A percentile compares a stretch with the other conserved stretches of the same genome.
These are phyloP conservation scores for Setophaga kirtlandii DNA, from an alignment of 2,113 vertebrate genomes.

Conservation along the genomic window DNA sequence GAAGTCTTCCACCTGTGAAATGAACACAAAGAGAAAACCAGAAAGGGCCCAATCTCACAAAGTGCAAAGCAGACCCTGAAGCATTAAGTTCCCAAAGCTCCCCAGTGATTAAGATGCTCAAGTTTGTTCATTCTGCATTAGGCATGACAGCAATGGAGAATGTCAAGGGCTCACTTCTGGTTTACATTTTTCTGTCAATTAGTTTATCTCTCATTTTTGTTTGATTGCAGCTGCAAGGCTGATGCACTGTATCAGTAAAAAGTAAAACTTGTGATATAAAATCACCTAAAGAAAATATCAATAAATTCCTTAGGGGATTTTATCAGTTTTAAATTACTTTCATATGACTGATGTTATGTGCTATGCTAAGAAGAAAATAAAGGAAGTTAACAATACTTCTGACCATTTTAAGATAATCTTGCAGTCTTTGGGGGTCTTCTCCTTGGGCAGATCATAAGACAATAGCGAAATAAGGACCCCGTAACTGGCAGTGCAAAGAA, in stretches of 20 bases:
- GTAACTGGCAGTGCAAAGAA: neutral
- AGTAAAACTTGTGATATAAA: neutral
- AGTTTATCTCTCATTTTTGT: neutral
- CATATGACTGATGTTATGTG: slow-evolving; percentile 17
- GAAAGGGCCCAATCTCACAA: accelerated
- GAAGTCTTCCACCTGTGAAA: neutral
- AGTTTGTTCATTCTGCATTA: neutral
- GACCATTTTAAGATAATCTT: neutral
- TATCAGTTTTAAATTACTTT: slow-evolving; percentile 60
- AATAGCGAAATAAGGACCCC: neutral
- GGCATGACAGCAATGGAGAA: neutral
- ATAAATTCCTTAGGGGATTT: slow-evolving; percentile 18
- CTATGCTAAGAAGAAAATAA: slow-evolving; percentile 62
- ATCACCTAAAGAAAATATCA: neutral
- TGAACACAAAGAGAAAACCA: accelerated
- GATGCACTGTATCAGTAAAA: neutral
- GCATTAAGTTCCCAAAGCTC: neutral
- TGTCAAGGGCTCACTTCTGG: neutral
- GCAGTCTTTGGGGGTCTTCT: neutral
- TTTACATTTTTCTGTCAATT: neutral
- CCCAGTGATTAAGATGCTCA: neutral
- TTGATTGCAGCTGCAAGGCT: neutral
- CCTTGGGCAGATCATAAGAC: neutral
- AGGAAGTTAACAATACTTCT: neutral
- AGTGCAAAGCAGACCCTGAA: neutral